Base-by-base conservation (phyloP, 2,888 invertebrate species). In the Pharmacophagus antenor region DNA sequence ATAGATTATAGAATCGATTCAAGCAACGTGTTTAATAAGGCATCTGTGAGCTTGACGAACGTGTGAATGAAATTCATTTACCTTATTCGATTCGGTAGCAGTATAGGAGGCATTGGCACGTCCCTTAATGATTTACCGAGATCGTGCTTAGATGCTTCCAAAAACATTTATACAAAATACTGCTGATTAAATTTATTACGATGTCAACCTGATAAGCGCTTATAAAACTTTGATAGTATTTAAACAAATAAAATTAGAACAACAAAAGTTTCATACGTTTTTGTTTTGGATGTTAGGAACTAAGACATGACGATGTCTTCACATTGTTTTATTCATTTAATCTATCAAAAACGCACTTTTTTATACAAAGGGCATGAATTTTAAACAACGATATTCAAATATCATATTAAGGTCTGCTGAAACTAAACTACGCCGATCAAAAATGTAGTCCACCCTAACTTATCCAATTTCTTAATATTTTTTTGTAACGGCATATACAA, bases 31-130 rank as follows among this genome's bases (percentile, higher is more conserved):
- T 88, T 89, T 90, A 90, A 90, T 89, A 89, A 88, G 88, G 84
- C 79, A 74, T 82, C 81, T 78, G 83, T 82, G 83, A 80, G 76
- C 69, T 84, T 89, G 89, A 89, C 84, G 85, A 84, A 88, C 89
- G 84, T 88, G 86, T 90, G 88, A 90, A 90, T 90, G 87, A 88
- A 80, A 85, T 80, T 84, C 85, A 84, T 82, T 61, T 80, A 76
- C 89, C 89, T 86, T 90, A 83, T 86, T 77, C 77, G 89, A 47
- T 78, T 76, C 63, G 64, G 68, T 74, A 71, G 70, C 73, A 68
- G 72, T 68, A 70, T 71, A 68, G 72, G 74, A 73, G 73, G 82
- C 80, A 84, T 86, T 88, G 81, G 78, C 76, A 82, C 77, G 86
- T 86, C 83, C 71, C 71, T 72, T 80, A 81, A 85, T 88, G 87